These are phyloP conservation scores for Diabrotica undecimpunctata DNA, from an alignment of 1,140 invertebrate species.

Conservation along the genomic window DNA sequence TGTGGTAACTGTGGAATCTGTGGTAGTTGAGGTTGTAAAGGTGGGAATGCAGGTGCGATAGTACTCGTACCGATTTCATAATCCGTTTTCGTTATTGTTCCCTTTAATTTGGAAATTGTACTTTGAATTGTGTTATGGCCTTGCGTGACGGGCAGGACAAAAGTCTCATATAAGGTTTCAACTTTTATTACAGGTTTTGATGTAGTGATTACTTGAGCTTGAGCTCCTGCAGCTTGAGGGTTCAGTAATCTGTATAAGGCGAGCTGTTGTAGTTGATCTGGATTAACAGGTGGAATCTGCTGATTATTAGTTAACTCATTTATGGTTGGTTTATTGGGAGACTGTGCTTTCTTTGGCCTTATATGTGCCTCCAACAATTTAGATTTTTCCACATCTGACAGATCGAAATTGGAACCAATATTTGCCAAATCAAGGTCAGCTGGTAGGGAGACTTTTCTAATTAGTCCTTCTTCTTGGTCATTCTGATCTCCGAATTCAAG, in stretches of 20 bases:
- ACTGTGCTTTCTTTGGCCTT: slow-evolving; percentile 57
- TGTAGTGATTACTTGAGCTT: slow-evolving; percentile 68
- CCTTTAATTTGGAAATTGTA: slow-evolving; percentile 65
- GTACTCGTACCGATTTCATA: slow-evolving; percentile 72
- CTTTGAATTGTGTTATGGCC: slow-evolving; percentile 69
- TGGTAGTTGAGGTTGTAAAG: slow-evolving; percentile 40
- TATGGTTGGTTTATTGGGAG: slow-evolving; percentile 49
- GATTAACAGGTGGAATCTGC: slow-evolving; percentile 50
- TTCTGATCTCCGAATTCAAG: slow-evolving; percentile 80
- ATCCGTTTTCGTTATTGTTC: slow-evolving; percentile 66
- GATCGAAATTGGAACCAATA: slow-evolving; percentile 65
- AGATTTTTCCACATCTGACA: slow-evolving; percentile 65
- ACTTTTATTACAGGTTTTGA: slow-evolving; percentile 70
- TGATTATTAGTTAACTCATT: slow-evolving; percentile 42
- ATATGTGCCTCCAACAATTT: slow-evolving; percentile 53
- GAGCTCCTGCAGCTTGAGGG: slow-evolving; percentile 58
- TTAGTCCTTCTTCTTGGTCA: slow-evolving; percentile 64
- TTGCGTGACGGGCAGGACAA: slow-evolving; percentile 73
- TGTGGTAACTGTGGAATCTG: slow-evolving; percentile 46
- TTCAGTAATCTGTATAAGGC: slow-evolving; percentile 68
- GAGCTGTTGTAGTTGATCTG: slow-evolving; percentile 72
- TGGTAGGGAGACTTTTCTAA: slow-evolving; percentile 56
- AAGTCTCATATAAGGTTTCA: slow-evolving; percentile 77
- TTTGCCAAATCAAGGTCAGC: slow-evolving; percentile 58
- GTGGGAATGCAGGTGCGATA: slow-evolving; percentile 51